Evolutionary conservation across 1,140 invertebrate genomes (phyloP).

Genomic region (Temnothorax longispinosus): DNA sequence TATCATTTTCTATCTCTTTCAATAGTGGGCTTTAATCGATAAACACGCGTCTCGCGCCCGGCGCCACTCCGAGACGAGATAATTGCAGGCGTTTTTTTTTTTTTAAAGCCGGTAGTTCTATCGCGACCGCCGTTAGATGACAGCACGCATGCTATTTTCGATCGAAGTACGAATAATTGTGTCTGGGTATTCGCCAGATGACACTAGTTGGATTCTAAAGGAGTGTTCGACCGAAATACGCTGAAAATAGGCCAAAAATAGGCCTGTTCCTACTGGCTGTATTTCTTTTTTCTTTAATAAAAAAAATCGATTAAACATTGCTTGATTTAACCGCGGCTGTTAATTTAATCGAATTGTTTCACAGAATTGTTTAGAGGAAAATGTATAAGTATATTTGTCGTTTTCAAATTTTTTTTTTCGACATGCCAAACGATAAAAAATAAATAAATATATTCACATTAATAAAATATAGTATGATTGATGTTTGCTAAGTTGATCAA

Average conservation of each 20-base stretch:
- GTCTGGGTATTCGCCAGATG: background rate
- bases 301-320: background rate
- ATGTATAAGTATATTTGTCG: background rate
- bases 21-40: background rate
- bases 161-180: background rate
- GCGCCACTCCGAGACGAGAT: background rate
- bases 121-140: background rate
- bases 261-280: no score
- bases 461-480: background rate
- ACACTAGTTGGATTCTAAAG: background rate
- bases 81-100: background rate
- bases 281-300: no score
- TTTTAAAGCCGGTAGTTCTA: background rate
- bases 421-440: background rate
- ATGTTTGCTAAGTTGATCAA: background rate
- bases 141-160: background rate
- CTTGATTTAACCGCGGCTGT: background rate
- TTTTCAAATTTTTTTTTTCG: background rate
- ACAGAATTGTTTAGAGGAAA: background rate
- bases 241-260: no score
- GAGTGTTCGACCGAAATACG: no score
- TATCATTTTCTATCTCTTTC: background rate
- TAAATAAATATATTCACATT: background rate
- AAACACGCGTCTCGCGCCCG: background rate
- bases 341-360: background rate